phyloP scores from a whole-genome alignment of 2,888 invertebrate genomes.

The Zaprionus lineosus region DNA sequence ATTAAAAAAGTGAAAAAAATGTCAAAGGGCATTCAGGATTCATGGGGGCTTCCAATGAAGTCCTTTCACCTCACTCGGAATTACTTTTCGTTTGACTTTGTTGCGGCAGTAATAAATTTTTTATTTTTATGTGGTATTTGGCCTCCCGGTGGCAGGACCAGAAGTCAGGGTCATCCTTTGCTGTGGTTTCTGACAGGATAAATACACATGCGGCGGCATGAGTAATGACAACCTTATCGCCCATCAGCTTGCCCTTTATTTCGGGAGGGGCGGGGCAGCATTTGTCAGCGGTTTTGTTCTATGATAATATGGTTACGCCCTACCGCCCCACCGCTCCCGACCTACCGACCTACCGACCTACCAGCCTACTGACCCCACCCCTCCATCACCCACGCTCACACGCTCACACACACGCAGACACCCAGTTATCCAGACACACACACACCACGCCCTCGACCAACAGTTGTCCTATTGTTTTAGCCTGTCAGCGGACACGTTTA shows the following conservation, averaged over 20 bases:
- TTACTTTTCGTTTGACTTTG: conserved; percentile 9
- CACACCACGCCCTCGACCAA: too few species aligned
- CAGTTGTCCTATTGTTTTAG: too few species aligned
- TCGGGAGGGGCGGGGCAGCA: background rate
- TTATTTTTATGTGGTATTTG: conserved; percentile 27
- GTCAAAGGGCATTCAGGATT: too few species aligned
- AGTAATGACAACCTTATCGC: conserved; percentile 60
- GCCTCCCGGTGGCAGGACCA: conserved; percentile 4
- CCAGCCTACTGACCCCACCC: too few species aligned
- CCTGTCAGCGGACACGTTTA: conserved; percentile 45
- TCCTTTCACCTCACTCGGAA: background rate
- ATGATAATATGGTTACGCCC: conserved; percentile 18
- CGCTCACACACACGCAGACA: too few species aligned
- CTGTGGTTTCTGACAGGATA: conserved; percentile 25
- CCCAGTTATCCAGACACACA: too few species aligned
- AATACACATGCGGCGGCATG: conserved; percentile 46
- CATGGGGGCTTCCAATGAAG: too few species aligned
- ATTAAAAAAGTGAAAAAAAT: too few species aligned
- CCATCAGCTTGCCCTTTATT: conserved; percentile 31
- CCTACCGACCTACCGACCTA: too few species aligned
- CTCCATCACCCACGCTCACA: too few species aligned
- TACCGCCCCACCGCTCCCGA: too few species aligned
- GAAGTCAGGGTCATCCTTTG: conserved; percentile 16
- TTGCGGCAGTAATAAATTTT: conserved; percentile 24
- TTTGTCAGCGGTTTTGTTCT: conserved; percentile 31